Base-by-base conservation (phyloP, 1,140 invertebrate species). In the Mylabris phalerata region DNA sequence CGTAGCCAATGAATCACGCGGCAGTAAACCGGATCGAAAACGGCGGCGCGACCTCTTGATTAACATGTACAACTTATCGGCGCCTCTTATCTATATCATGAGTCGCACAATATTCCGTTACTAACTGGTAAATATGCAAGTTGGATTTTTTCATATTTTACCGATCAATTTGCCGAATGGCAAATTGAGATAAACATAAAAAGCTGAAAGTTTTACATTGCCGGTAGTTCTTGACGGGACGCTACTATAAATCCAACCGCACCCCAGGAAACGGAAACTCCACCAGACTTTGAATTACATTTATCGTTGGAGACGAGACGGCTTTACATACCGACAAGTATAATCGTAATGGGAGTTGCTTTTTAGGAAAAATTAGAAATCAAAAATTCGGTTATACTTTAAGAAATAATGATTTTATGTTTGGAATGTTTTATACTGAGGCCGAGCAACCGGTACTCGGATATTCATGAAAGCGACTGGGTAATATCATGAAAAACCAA, bases 221-320 rank as follows among this genome's bases (percentile, higher is more conserved):
- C 32, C 32, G 32, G 32, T 32, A 32, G 32, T 32, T 32, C 32
- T 32, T 7, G 32, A 32, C 32, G 58, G 40, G 57, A 45, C 40
- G 60, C 48, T 45, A 55, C 57, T 61, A 65, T 65, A 65, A 65
- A 65, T 65, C 54, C 56, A 55, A 55, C 52, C 50, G 54, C 58
- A 49, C 61, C 55, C 45, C 62, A 59, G 61, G 64, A 66, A 66
- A 61, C 64, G 64, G 64, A 66, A 66, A 63, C 54, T 55, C 48
- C 51, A 59, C 61, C 59, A 61, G 57, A 64, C 56, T 49, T 54
- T 48, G 59, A 63, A 66, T 66, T 66, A 66, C 59, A 66, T 66
- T 66, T 66, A 59, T 52, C 32, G 32, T 3, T 5, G 4, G 32
- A 32, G 32, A 32, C 32, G 32, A 32, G 32, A 1, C 32, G 32